Evolutionary conservation across 2,888 invertebrate species (phyloP), one percentile per base, ranked within the genome.

Genomic region (Platyscelio sp.): DNA sequence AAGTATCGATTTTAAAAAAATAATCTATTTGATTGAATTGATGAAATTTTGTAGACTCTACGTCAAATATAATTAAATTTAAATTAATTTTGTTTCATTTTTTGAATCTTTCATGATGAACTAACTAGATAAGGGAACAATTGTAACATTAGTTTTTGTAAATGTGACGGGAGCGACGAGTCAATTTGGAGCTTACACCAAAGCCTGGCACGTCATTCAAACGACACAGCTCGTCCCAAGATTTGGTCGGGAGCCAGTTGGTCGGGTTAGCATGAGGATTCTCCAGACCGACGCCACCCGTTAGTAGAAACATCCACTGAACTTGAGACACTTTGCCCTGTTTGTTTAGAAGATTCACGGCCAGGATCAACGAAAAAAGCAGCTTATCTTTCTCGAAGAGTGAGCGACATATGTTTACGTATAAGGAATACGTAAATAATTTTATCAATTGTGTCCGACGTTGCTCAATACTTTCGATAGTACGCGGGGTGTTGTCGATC

Each of bases 341-440:
- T 89, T 95, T 95, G 80, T 95, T 93, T 94, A 97, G 94, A 85
- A 97, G 94, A 90, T 98, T 98, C 38, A 97, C 95, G 15, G 96
- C 95, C 87, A 98, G 94, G 86, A 97, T 93, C 79, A 98, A 94
- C 11, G 97, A 98, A 94, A 98, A 98, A 67, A 99, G 95, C 70
- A 98, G 94, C 94, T 99, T 98, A 93, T 99, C 98, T 96, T 98
- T 98, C 94, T 98, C 98, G 94, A 99, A 98, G 49, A 99, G 94
- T 91, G 98, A 98, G 89, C 98, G 96, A 92, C 98, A 98, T 89
- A 99, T 97, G 92, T 98, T 99, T 24, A 96, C 95, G 91, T 98
- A 99, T 1, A 99, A 95, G 15, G 97, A 98, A 91, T 97, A 98
- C 0, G 98, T 98, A 93, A 99, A 98, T 92, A 97, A 97, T 75